phyloP scores from a whole-genome alignment of 2,888 invertebrate species.

The Drosophila prostipennis region DNA sequence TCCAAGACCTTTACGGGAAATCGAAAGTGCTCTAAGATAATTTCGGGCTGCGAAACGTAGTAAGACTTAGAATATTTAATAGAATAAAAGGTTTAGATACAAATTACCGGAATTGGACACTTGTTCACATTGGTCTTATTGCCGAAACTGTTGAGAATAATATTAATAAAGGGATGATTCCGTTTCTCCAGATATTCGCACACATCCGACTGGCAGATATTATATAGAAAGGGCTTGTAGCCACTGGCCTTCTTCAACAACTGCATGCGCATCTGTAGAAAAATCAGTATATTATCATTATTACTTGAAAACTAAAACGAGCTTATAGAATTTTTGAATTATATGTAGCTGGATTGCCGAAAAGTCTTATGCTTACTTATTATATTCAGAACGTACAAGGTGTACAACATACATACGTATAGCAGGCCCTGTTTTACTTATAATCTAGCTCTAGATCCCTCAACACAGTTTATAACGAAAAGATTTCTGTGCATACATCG shows the following conservation, averaged over 20 bases:
- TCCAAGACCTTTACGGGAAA: slow-evolving; percentile 63
- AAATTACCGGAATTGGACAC: slow-evolving; percentile 62
- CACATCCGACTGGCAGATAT: slow-evolving; percentile 55
- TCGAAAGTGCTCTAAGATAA: slow-evolving; percentile 57
- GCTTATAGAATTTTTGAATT: too few species aligned
- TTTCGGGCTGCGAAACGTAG: slow-evolving; percentile 38
- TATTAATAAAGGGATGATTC: slow-evolving; percentile 73
- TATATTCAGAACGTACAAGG: too few species aligned
- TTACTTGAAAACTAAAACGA: background rate
- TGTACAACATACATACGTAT: background rate
- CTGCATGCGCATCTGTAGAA: slow-evolving; percentile 66
- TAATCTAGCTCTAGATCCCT: background rate
- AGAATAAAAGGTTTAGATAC: too few species aligned
- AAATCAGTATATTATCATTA: background rate
- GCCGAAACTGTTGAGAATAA: slow-evolving; percentile 60
- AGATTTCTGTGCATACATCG: slow-evolving; percentile 1
- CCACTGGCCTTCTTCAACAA: slow-evolving; percentile 72
- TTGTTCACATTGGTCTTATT: slow-evolving; percentile 57
- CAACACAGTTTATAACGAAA: background rate
- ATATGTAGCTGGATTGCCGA: too few species aligned
- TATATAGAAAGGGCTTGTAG: slow-evolving; percentile 72
- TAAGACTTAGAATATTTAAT: background rate
- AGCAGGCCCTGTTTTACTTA: background rate
- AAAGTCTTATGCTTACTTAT: too few species aligned
- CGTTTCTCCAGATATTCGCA: slow-evolving; percentile 73